A percentile compares a stretch with the other conserved stretches of the same genome.
phyloP scores from a whole-genome alignment of 2,888 invertebrate species.

The Alsophila aescularia region DNA sequence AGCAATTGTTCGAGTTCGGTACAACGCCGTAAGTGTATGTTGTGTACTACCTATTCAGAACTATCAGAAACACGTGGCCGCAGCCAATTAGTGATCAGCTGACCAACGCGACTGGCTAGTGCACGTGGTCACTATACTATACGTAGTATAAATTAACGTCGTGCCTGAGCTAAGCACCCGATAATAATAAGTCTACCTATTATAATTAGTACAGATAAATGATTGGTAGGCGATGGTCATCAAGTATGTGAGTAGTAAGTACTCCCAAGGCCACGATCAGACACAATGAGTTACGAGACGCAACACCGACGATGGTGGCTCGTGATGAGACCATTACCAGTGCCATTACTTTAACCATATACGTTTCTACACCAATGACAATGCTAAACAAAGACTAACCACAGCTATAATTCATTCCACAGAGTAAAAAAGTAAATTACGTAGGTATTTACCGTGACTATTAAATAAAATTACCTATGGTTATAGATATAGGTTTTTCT shows the following conservation, averaged over 20 bases:
- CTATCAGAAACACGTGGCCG: no score
- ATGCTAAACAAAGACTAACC: constrained; percentile 44
- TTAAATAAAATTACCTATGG: constrained; percentile 9
- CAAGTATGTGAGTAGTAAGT: neutral
- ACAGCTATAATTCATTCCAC: neutral
- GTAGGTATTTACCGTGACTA: constrained; percentile 8
- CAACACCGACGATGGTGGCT: constrained; percentile 30
- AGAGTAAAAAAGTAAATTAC: no score
- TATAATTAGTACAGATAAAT: neutral
- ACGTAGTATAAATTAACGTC: neutral
- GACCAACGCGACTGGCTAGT: neutral
- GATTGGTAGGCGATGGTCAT: constrained; percentile 1
- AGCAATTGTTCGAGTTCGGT: no score
- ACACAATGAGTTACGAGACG: constrained; percentile 36
- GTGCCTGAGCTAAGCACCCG: neutral
- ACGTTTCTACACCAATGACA: constrained; percentile 53
- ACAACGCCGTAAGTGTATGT: no score
- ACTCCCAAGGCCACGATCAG: constrained; percentile 46
- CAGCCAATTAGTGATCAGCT: neutral
- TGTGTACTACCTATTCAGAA: no score
- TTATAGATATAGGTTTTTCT: no score
- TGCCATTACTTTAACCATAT: constrained; percentile 51
- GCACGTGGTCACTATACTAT: neutral
- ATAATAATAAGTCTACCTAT: neutral
- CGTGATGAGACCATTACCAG: constrained; percentile 50